Percentiles rank a stretch among this genome's conserved stretches.
These are phyloP conservation scores for Andrena cerasifolii DNA, from an alignment of 1,140 invertebrate species.

Conservation along the genomic window DNA sequence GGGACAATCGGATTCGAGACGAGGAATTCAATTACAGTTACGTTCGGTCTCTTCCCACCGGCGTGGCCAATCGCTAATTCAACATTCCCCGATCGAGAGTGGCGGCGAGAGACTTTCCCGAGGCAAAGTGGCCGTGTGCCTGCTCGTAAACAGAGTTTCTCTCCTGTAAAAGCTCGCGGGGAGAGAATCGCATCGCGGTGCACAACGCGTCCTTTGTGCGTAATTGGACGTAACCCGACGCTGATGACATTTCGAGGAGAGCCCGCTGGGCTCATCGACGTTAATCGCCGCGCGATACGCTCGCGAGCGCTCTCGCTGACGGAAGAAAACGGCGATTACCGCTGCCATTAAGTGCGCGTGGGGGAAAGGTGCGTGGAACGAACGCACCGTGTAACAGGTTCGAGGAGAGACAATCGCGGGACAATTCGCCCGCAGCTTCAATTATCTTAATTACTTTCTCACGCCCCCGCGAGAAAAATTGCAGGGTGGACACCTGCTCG, in stretches of 20 bases:
- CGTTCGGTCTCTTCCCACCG: not conserved
- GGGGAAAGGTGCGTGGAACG: conserved; percentile 40
- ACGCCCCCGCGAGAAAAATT: not conserved
- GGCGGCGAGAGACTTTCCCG: not conserved
- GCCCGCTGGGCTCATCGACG: conserved; percentile 1
- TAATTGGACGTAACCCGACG: conserved; percentile 32
- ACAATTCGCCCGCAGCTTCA: conserved; percentile 43
- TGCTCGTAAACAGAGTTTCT: conserved; percentile 17
- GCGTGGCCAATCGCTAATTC: conserved; percentile 35
- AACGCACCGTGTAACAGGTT: conserved; percentile 9
- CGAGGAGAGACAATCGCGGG: not conserved
- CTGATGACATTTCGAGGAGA: conserved; percentile 39
- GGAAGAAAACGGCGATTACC: conserved; percentile 53
- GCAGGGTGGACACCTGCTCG: conserved; percentile 20
- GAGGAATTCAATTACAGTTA: conserved; percentile 1
- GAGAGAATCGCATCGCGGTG: not conserved
- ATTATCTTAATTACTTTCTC: conserved; percentile 59
- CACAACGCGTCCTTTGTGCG: not conserved
- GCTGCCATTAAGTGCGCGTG: conserved; percentile 16
- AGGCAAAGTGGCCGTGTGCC: not conserved
- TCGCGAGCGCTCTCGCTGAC: conserved; percentile 1
- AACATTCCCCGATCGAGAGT: conserved; percentile 1
- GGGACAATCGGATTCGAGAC: too few species aligned
- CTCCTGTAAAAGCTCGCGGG: not conserved
- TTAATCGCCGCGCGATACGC: conserved; percentile 36